These are phyloP conservation scores for Parazoanthus atlanticus DNA, from an alignment of 92 coral and sea anemone species.

Conservation along the genomic window DNA sequence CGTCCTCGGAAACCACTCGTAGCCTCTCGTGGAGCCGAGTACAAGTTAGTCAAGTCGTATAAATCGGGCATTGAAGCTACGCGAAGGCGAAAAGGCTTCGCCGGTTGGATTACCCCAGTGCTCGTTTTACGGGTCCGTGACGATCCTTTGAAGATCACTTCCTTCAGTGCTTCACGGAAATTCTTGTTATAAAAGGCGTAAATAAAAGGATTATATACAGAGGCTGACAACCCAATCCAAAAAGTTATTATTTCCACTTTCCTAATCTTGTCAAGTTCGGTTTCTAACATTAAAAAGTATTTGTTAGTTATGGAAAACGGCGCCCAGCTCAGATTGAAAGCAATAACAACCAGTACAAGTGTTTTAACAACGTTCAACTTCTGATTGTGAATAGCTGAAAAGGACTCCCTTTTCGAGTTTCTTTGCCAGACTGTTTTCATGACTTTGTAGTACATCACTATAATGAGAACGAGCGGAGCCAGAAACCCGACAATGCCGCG, in stretches of 20 bases:
- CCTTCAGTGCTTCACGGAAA: slow-evolving; percentile 70
- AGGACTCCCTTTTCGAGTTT: slow-evolving; percentile 18
- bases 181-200: slow-evolving; percentile 82
- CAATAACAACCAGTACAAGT: slow-evolving; percentile 65
- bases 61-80: slow-evolving; percentile 40
- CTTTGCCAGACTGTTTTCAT: slow-evolving; percentile 65
- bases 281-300: slow-evolving; percentile 46
- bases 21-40: background rate
- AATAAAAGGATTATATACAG: slow-evolving; percentile 77
- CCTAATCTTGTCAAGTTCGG: slow-evolving; percentile 35
- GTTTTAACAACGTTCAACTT: slow-evolving; percentile 67
- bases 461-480: slow-evolving; percentile 51
- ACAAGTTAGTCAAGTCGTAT: background rate
- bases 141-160: slow-evolving; percentile 55
- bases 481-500: slow-evolving; percentile 64
- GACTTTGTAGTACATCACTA: slow-evolving; percentile 64
- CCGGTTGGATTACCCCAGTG: background rate
- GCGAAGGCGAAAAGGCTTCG: slow-evolving; percentile 33
- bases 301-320: slow-evolving; percentile 75
- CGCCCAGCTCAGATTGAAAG: slow-evolving; percentile 78
- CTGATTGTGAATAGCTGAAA: slow-evolving; percentile 51
- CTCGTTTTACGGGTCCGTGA: background rate
- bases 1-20: background rate
- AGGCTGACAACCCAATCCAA: slow-evolving; percentile 79
- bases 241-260: slow-evolving; percentile 71